Evolutionary conservation across 2,797 vertebrate species (phyloP).

Genomic region (Molossus alvarezi): DNA sequence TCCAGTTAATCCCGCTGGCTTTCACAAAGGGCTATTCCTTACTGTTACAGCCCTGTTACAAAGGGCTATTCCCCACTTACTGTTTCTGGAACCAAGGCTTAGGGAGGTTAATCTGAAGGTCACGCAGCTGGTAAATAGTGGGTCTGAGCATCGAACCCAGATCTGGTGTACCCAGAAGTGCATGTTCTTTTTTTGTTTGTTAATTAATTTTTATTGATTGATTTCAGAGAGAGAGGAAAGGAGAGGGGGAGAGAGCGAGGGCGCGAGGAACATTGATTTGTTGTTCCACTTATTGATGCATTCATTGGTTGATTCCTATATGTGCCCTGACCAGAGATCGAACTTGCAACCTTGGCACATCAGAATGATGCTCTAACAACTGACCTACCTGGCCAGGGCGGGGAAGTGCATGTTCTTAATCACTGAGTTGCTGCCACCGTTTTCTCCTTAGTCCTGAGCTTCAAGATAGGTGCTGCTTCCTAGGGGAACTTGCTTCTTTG

Average conservation of each 20-base stretch:
- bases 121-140: not conserved
- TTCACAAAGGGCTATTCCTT: not conserved
- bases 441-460: not conserved
- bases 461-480: not conserved
- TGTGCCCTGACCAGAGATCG: not conserved
- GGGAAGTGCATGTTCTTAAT: not conserved
- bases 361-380: not conserved
- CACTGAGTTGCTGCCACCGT: not conserved
- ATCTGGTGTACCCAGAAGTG: fast-evolving
- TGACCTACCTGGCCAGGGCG: not conserved
- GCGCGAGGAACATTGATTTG: not conserved
- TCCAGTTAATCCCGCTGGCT: not conserved
- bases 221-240: not conserved
- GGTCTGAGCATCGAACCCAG: not conserved
- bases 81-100: not conserved
- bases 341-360: not conserved
- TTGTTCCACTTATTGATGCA: not conserved
- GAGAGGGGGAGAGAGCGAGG: no score
- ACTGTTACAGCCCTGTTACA: no score
- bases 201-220: not conserved
- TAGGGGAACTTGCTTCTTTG: not conserved
- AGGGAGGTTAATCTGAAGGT: not conserved
- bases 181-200: not conserved
- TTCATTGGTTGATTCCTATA: not conserved
- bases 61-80: not conserved